Conservation (phyloP, 2,113 vertebrate species). For the Ovis aries region ARS-UI_Ramb_v3.0 NC_056076.1:6869501-6870000, state of each 20-base stretch:
- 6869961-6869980: neutral
- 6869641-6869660: slow-evolving; percentile 14
- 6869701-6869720: neutral
- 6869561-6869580: neutral
- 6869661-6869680: neutral
- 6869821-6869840: neutral
- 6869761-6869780: neutral
- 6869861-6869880: neutral
- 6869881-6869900: neutral
- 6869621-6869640: neutral
- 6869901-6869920: neutral
- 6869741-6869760: neutral
- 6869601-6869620: slow-evolving; percentile 5
- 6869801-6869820: neutral
- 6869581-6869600: neutral
- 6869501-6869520: neutral
- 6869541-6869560: neutral
- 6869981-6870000: neutral
- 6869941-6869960: neutral
- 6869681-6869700: neutral
- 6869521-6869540: neutral
- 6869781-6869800: slow-evolving; percentile 16
- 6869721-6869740: neutral
- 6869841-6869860: neutral
- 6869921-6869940: neutral